These are phyloP conservation scores for Gortyna flavago DNA, from an alignment of 2,888 invertebrate genomes.

Conservation along the genomic window DNA sequence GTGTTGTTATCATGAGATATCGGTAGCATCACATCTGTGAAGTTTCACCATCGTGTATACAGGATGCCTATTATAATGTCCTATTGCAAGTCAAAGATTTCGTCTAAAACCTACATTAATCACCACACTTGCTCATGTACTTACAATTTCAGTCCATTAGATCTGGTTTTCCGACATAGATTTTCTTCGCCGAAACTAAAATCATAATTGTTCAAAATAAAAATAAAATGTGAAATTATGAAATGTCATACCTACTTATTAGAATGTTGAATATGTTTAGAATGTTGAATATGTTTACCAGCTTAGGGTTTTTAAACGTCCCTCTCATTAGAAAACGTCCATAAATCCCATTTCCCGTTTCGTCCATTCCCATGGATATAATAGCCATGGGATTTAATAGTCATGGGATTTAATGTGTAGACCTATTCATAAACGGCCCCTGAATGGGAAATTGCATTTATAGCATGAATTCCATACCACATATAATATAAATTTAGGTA, in stretches of 20 bases:
- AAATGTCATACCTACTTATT: neutral
- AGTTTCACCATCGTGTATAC: neutral
- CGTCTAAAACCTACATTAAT: neutral
- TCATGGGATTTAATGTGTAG: neutral
- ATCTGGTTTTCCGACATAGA: neutral
- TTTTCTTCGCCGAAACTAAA: neutral
- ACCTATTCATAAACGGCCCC: slow-evolving; percentile 4
- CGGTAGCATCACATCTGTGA: neutral
- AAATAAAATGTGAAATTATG: neutral
- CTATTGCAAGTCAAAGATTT: neutral
- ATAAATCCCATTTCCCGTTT: neutral
- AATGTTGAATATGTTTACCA: neutral
- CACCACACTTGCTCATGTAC: neutral
- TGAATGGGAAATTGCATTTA: neutral
- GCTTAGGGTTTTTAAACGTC: neutral
- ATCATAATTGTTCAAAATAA: neutral
- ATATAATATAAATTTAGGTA: slow-evolving; percentile 6
- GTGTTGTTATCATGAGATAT: neutral
- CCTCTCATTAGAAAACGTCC: neutral
- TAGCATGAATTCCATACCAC: slow-evolving; percentile 2
- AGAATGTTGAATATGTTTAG: no score
- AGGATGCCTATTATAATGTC: neutral
- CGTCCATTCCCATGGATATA: neutral
- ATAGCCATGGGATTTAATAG: slow-evolving; percentile 3
- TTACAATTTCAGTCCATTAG: neutral